Percentiles rank a stretch among this genome's conserved stretches.
Conservation (phyloP, 2,797 vertebrate species). For the Pangasius mekongensis region DNA sequence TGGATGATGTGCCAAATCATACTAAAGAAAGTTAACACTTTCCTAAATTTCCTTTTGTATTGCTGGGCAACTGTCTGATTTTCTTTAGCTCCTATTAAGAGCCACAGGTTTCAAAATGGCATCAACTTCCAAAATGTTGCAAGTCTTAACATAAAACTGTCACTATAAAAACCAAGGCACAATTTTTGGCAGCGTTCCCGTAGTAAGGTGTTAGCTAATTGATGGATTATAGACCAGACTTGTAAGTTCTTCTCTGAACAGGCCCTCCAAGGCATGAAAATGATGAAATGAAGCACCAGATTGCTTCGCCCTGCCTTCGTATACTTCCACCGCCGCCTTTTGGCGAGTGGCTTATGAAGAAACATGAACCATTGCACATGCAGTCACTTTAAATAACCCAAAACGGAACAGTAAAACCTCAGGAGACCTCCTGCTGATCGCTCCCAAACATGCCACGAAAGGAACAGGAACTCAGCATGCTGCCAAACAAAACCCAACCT, state of each 20-base stretch:
- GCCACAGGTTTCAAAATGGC: background rate
- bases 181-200: conserved; percentile 12
- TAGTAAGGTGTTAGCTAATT: conserved; percentile 46
- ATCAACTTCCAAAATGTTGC: conserved; percentile 4
- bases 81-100: background rate
- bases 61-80: conserved; percentile 10
- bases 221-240: conserved; percentile 36
- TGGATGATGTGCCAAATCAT: background rate
- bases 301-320: background rate
- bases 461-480: conserved; percentile 31
- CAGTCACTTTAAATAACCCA: conserved; percentile 46
- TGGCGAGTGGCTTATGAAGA: conserved; percentile 12
- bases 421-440: conserved; percentile 20
- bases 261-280: conserved; percentile 19
- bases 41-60: background rate
- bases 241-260: conserved; percentile 24
- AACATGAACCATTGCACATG: conserved; percentile 30
- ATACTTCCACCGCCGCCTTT: conserved; percentile 11
- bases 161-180: background rate
- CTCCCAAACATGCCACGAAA: conserved; percentile 31
- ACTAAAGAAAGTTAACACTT: background rate
- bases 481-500: conserved; percentile 43
- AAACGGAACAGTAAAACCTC: conserved; percentile 44
- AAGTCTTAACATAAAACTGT: conserved; percentile 2
- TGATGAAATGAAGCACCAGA: conserved; percentile 1